These are phyloP conservation scores for Hemicordylus capensis DNA, from an alignment of 2,113 vertebrate species.

Conservation along the genomic window DNA sequence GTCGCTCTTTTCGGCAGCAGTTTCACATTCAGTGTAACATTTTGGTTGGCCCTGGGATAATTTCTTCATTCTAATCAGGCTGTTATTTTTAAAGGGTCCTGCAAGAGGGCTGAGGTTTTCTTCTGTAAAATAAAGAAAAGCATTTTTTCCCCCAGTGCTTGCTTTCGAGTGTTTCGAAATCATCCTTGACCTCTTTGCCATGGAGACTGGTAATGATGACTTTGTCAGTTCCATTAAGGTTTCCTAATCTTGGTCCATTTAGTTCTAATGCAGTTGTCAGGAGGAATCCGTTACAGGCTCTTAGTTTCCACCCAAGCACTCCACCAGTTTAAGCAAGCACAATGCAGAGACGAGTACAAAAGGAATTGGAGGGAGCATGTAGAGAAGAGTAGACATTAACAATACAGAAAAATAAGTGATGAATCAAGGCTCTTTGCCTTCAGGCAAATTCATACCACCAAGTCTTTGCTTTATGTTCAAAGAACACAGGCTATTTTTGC, in stretches of 20 bases:
- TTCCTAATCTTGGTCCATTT: constrained; percentile 39
- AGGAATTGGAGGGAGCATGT: constrained; percentile 4
- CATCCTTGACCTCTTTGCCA: constrained; percentile 17
- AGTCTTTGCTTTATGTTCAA: constrained; percentile 21
- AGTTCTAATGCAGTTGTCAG: constrained; percentile 46
- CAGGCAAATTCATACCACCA: constrained; percentile 28
- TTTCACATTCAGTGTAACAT: background rate
- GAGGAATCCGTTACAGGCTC: constrained; percentile 34
- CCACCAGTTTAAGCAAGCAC: constrained; percentile 31
- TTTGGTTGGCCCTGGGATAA: background rate
- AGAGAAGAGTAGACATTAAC: constrained; percentile 3
- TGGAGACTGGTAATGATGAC: constrained; percentile 12
- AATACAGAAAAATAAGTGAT: background rate
- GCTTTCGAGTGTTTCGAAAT: constrained; percentile 12
- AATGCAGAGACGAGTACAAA: constrained; percentile 16
- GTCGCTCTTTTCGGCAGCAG: background rate
- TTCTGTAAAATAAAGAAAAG: background rate
- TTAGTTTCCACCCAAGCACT: constrained; percentile 36
- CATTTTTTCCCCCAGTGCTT: background rate
- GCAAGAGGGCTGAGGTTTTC: background rate
- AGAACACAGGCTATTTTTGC: background rate
- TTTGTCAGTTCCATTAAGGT: constrained; percentile 35
- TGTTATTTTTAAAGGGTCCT: background rate
- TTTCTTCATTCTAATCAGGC: background rate
- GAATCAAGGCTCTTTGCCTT: background rate